Conservation (phyloP, 2,888 invertebrate species). For the Scotopteryx bipunctaria region DNA sequence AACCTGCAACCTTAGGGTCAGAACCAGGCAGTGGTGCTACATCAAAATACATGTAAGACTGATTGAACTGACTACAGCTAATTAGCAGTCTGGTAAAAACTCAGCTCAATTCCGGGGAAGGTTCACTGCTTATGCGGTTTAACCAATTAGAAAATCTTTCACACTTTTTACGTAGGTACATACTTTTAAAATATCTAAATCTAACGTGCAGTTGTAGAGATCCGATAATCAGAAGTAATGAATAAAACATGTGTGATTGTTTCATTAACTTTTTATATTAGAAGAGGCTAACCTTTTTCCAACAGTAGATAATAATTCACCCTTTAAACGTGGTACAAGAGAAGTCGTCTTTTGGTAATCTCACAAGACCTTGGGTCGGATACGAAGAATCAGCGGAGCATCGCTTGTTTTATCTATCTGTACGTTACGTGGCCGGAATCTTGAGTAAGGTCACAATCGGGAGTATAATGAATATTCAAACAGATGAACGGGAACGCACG, state of each 20-base stretch:
- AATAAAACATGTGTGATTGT: too few relatives aligned
- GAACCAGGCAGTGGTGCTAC: too few relatives aligned
- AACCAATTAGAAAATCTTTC: not conserved
- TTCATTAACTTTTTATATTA: too few relatives aligned
- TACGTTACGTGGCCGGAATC: constrained; percentile 29
- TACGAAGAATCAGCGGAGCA: constrained; percentile 21
- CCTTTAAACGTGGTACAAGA: constrained; percentile 9
- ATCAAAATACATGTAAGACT: too few relatives aligned
- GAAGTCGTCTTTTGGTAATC: constrained; percentile 30
- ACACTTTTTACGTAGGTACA: not conserved
- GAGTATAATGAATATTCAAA: constrained; percentile 20
- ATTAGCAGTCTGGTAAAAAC: too few relatives aligned
- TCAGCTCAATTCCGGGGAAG: not conserved
- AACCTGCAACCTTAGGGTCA: too few relatives aligned
- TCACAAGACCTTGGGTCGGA: constrained; percentile 33
- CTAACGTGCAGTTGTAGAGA: too few relatives aligned
- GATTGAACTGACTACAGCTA: too few relatives aligned
- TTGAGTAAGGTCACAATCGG: constrained; percentile 19
- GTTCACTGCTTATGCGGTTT: not conserved
- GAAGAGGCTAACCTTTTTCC: too few relatives aligned
- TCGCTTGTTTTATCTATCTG: constrained; percentile 31
- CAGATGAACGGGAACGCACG: constrained; percentile 8
- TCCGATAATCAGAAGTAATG: too few relatives aligned
- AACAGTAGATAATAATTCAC: too few relatives aligned
- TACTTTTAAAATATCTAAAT: too few relatives aligned